Base-by-base conservation (phyloP, 2,888 invertebrate genomes). In the Thymelicus sylvestris region DNA sequence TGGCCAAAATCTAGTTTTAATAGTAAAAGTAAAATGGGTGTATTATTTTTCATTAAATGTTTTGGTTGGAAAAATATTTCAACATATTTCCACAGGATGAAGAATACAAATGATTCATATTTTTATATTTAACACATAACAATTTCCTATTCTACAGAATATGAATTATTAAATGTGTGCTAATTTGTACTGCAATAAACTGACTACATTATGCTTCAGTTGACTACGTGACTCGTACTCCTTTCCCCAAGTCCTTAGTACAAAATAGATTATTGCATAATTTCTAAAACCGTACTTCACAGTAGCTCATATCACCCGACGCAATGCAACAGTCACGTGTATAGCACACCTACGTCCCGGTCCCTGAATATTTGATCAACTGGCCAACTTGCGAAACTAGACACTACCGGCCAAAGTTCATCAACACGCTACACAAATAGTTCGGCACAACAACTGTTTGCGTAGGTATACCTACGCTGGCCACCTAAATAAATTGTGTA, bases 401-500 rank as follows among this genome's bases (percentile, higher is more conserved):
- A 68, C 68, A 68, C 61, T 19, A 12, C 15, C 15, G 12, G 19
- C 13, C 57, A 64, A 66, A 71, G 44, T 62, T 69, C 47, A 55
- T 62, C 68, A 62, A 15, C n/a, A 66, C 64, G 59, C n/a, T 59
- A 60, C 55, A 68, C 63, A 72, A 72, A 73, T 66, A 72, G 39
- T 67, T 63, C 47, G 55, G 57, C 61, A 50, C 64, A 65, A 50
- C 67, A 75, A 65, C 66, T 64, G 73, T 72, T 72, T 73, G 63
- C 70, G 72, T 73, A 66, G 24, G 60, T 71, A 31, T 31, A 66
- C 44, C 52, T 63, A 72, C 66, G 50, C 61, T 71, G 68, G 72
- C 68, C 72, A 73, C 74, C 71, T 76, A 82, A 77, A 82, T 82
- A 80, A 82, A 82, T 82, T 77, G 79, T 80, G 78, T 79, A 83